phyloP scores from a whole-genome alignment of 1,140 invertebrate species.

The Periplaneta americana region DNA sequence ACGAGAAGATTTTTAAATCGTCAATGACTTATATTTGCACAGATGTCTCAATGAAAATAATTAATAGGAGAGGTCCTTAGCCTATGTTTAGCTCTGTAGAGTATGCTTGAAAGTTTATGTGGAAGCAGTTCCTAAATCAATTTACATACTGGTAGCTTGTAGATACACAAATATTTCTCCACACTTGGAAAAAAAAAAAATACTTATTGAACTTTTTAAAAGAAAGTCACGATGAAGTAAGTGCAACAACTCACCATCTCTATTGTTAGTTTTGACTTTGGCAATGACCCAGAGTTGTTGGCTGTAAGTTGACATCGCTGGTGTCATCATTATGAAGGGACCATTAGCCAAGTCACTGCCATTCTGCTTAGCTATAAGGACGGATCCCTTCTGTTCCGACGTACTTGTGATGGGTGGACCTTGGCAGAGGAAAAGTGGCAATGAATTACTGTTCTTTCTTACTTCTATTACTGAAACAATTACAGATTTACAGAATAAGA shows the following conservation, averaged over 20 bases:
- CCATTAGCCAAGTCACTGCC: slow-evolving; percentile 69
- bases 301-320: slow-evolving; percentile 77
- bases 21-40: no score
- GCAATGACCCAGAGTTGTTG: slow-evolving; percentile 93
- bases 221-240: slow-evolving; percentile 52
- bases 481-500: background rate
- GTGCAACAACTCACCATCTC: slow-evolving; percentile 59
- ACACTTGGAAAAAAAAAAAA: no score
- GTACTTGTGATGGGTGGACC: slow-evolving; percentile 86
- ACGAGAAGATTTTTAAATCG: no score
- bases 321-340: slow-evolving; percentile 81
- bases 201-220: no score
- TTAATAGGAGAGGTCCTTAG: no score
- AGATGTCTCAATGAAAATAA: no score
- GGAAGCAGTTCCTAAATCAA: no score
- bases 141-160: no score
- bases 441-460: background rate
- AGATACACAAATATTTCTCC: no score
- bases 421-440: slow-evolving; percentile 31
- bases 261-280: slow-evolving; percentile 76
- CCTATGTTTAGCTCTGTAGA: no score
- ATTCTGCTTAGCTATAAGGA: slow-evolving; percentile 42
- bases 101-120: no score
- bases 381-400: slow-evolving; percentile 53
- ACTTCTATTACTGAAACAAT: background rate